Conservation (phyloP, 2,888 invertebrate genomes). For the Oeneis ivallda region DNA sequence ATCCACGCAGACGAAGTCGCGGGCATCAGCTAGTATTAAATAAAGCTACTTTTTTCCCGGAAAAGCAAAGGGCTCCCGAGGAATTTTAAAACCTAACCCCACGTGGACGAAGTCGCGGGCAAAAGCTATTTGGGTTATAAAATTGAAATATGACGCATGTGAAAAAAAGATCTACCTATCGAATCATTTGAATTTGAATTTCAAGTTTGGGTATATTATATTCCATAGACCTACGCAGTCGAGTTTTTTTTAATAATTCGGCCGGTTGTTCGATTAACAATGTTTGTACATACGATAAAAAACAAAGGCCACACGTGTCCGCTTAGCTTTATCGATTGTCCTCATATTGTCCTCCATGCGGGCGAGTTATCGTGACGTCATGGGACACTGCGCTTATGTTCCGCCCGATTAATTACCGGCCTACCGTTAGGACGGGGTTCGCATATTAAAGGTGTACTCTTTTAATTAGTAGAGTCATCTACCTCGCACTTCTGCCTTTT, state of each 20-base stretch:
- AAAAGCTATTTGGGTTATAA: no score
- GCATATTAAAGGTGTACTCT: slow-evolving; percentile 24
- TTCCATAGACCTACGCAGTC: no score
- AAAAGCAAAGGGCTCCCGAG: no score
- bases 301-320: slow-evolving; percentile 73
- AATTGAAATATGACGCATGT: no score
- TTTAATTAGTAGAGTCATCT: slow-evolving; percentile 26
- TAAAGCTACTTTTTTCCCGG: no score
- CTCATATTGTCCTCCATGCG: slow-evolving; percentile 73
- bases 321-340: slow-evolving; percentile 75
- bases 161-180: no score
- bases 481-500: neutral
- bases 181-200: no score
- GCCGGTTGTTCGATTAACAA: neutral
- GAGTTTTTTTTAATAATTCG: neutral
- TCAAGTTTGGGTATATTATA: no score
- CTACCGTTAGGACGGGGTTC: slow-evolving; percentile 22
- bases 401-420: slow-evolving; percentile 40
- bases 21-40: no score
- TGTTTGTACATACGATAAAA: slow-evolving; percentile 39
- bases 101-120: neutral
- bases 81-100: no score
- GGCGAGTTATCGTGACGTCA: slow-evolving; percentile 73
- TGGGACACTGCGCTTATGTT: slow-evolving; percentile 66
- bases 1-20: no score